These are phyloP conservation scores for Bombus impatiens DNA, from an alignment of 1,140 invertebrate genomes.

Conservation along the genomic window DNA sequence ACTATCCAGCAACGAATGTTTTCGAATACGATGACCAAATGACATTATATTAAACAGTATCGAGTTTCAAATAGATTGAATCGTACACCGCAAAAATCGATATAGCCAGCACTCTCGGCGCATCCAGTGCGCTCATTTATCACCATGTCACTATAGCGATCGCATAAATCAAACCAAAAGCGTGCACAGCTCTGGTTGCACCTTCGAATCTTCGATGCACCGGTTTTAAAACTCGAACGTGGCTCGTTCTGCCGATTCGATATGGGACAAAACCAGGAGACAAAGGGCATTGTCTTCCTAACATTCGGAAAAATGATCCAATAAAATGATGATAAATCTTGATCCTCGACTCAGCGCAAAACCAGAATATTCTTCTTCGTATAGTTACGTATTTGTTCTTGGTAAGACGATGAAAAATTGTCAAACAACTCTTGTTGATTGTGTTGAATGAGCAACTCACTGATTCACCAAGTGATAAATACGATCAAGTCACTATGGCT, in stretches of 20 bases:
- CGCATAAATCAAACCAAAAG: conserved; percentile 48
- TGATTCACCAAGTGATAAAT: too few relatives aligned
- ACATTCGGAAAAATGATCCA: conserved; percentile 25
- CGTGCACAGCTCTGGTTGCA: not conserved
- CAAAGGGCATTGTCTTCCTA: conserved; percentile 32
- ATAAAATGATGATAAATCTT: conserved; percentile 54
- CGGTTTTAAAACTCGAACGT: conserved; percentile 2
- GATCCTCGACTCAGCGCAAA: not conserved
- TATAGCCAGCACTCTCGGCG: not conserved
- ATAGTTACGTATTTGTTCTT: not conserved
- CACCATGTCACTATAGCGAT: conserved; percentile 14
- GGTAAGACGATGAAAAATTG: not conserved
- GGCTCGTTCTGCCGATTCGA: too few relatives aligned
- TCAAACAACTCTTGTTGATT: not conserved
- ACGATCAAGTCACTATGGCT: too few relatives aligned
- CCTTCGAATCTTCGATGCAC: not conserved
- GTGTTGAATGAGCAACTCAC: not conserved
- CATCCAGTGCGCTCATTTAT: conserved; percentile 30
- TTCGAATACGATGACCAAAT: not conserved
- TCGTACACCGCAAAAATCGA: conserved; percentile 13
- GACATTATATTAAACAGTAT: not conserved
- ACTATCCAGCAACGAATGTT: not conserved
- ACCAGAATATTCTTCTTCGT: not conserved
- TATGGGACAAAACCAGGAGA: not conserved
- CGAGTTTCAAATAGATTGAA: conserved; percentile 1